A percentile compares a stretch with the other conserved stretches of the same genome.
These are phyloP conservation scores for Osmerus eperlanus DNA, from an alignment of 2,113 vertebrate genomes.

Conservation along the genomic window DNA sequence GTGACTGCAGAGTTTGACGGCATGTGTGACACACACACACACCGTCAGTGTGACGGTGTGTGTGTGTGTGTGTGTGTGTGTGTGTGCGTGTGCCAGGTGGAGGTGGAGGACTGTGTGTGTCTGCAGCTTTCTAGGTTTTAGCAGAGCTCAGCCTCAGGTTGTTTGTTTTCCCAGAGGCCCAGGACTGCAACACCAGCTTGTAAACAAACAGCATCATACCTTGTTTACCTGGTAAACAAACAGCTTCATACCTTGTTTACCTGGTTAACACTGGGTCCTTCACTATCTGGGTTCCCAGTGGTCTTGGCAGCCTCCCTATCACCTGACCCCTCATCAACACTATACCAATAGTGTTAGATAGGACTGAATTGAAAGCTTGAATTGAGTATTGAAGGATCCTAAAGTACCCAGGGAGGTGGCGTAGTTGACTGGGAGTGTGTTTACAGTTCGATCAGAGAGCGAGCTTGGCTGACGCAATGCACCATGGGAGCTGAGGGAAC, in stretches of 20 bases:
- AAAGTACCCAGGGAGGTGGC: no score
- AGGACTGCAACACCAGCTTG: conserved; percentile 47
- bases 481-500: no score
- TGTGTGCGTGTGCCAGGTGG: neutral
- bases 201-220: no score
- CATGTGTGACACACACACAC: no score
- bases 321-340: conserved; percentile 12
- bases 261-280: conserved; percentile 61
- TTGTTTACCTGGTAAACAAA: neutral
- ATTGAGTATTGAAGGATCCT: no score
- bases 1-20: neutral
- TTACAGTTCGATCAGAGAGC: no score
- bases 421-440: no score
- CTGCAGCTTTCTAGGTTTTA: conserved; percentile 27
- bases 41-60: no score
- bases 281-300: conserved; percentile 33
- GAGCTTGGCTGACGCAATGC: no score
- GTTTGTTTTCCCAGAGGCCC: conserved; percentile 61
- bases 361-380: no score
- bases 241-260: conserved; percentile 63
- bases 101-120: conserved; percentile 27
- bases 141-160: conserved; percentile 48
- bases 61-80: neutral
- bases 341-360: no score
- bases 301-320: conserved; percentile 37